These are phyloP conservation scores for Lindbergichthys nudifrons DNA, from an alignment of 2,797 vertebrate genomes.

Conservation along the genomic window DNA sequence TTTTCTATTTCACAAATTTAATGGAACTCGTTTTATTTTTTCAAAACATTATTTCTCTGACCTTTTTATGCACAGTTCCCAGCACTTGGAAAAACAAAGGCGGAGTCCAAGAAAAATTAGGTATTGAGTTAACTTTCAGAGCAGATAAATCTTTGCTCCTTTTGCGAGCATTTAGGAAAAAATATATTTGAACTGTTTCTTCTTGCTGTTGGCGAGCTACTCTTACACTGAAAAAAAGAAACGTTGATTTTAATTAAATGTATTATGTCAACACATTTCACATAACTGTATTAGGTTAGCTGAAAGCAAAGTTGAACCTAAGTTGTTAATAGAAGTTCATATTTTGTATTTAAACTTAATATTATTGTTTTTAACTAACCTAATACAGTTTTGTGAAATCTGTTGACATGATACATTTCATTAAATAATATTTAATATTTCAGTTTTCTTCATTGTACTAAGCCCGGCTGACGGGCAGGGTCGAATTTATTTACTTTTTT, in stretches of 20 bases:
- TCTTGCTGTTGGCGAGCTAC: constrained; percentile 40
- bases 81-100: constrained; percentile 85
- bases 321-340: too few species aligned
- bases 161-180: constrained; percentile 64
- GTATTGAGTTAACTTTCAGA: constrained; percentile 78
- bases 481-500: constrained; percentile 62
- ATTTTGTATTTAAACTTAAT: too few species aligned
- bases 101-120: constrained; percentile 85
- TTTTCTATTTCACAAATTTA: constrained; percentile 88
- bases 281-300: too few species aligned
- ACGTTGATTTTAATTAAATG: too few species aligned
- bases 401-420: too few species aligned
- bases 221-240: constrained; percentile 29
- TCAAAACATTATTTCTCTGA: constrained; percentile 84
- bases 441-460: neutral
- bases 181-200: constrained; percentile 46
- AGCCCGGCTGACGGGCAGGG: constrained; percentile 50
- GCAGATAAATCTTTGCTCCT: constrained; percentile 81
- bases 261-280: too few species aligned
- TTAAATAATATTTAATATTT: too few species aligned
- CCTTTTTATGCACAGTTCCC: constrained; percentile 82
- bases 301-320: too few species aligned
- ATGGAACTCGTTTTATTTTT: constrained; percentile 77
- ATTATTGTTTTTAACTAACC: too few species aligned
- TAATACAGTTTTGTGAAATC: too few species aligned